Evolutionary conservation across 1,140 invertebrate genomes (phyloP).

Genomic region (Zophobas morio): DNA sequence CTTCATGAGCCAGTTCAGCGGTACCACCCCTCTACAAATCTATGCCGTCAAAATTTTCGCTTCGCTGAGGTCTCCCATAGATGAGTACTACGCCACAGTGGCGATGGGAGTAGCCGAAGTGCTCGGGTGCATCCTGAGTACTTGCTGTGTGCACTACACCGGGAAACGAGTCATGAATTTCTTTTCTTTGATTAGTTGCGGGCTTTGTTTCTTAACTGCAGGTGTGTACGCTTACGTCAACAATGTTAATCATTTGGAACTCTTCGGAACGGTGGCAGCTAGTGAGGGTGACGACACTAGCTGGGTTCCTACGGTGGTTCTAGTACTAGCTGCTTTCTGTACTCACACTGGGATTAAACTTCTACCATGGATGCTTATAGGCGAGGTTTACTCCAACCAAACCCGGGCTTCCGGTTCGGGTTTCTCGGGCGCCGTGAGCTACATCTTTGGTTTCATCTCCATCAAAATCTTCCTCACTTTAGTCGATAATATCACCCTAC

Average conservation of each 20-base stretch:
- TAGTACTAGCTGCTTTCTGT: constrained; percentile 78
- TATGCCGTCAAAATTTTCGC: constrained; percentile 82
- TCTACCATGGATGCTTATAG: constrained; percentile 84
- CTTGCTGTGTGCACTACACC: constrained; percentile 76
- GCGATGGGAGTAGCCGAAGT: constrained; percentile 79
- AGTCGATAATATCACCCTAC: constrained; percentile 73
- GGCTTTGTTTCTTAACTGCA: constrained; percentile 74
- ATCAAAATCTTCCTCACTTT: constrained; percentile 82
- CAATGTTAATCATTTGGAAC: constrained; percentile 51
- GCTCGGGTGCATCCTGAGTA: constrained; percentile 75
- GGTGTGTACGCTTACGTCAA: constrained; percentile 72
- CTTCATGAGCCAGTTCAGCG: constrained; percentile 80
- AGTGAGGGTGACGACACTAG: constrained; percentile 56
- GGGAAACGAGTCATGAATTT: constrained; percentile 80
- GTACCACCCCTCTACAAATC: constrained; percentile 78
- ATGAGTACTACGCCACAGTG: constrained; percentile 81
- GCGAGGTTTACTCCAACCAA: constrained; percentile 78
- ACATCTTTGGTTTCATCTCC: constrained; percentile 79
- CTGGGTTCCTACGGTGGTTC: constrained; percentile 79
- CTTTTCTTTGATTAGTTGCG: constrained; percentile 76
- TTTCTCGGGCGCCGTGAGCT: constrained; percentile 78
- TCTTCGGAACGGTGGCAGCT: neutral
- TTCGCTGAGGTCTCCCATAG: constrained; percentile 77
- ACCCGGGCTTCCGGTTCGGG: constrained; percentile 79
- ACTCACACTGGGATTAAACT: constrained; percentile 79